phyloP scores from a whole-genome alignment of 2,888 invertebrate genomes.

The Coelogynopora nodosa region DNA sequence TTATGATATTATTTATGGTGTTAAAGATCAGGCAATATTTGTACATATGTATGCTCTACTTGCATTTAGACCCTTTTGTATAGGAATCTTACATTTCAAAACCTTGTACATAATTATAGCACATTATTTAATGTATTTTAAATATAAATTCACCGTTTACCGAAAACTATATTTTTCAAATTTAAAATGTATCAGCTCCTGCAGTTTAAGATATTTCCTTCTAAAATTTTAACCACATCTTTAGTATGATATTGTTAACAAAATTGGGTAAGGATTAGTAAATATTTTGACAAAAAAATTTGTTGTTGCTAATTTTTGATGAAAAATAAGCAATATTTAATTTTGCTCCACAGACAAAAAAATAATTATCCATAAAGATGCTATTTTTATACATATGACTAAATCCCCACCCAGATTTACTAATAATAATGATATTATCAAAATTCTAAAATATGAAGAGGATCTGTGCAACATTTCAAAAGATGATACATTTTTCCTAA shows the following conservation, averaged over 20 bases:
- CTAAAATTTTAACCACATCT: conserved; percentile 23
- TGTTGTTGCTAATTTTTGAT: neutral
- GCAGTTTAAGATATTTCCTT: conserved; percentile 31
- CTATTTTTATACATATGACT: neutral
- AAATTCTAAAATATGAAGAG: neutral
- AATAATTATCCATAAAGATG: neutral
- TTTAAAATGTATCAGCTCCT: conserved; percentile 28
- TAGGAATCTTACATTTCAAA: conserved; percentile 28
- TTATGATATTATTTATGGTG: conserved; percentile 8
- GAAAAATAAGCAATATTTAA: neutral
- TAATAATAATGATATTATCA: neutral
- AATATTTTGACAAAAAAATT: conserved; percentile 20
- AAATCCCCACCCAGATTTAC: neutral
- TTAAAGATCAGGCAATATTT: conserved; percentile 20
- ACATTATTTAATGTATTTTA: conserved; percentile 4
- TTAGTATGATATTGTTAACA: conserved; percentile 31
- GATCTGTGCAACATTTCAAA: neutral
- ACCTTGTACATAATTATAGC: conserved; percentile 31
- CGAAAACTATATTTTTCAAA: conserved; percentile 29
- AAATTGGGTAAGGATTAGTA: conserved; percentile 31
- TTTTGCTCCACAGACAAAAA: neutral
- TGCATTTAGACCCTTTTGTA: conserved; percentile 27
- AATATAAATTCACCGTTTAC: conserved; percentile 23
- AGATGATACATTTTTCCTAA: neutral
- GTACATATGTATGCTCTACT: conserved; percentile 29